Evolutionary conservation across 2,797 vertebrate genomes (phyloP).

Genomic region (Gymnocypris eckloni): DNA sequence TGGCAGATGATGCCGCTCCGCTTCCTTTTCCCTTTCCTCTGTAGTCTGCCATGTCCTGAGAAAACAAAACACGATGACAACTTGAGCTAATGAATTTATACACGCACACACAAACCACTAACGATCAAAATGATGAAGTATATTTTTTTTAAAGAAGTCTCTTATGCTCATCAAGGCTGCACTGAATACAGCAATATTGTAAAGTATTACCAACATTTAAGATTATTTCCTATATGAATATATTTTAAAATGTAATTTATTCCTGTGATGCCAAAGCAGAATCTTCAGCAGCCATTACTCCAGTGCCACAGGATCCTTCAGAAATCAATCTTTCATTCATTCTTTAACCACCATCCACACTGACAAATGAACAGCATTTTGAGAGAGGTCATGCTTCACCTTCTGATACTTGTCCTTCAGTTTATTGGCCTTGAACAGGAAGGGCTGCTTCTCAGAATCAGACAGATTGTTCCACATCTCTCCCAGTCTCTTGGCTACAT

Average conservation of each 20-base stretch:
- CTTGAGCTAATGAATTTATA: neutral
- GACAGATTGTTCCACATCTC: constrained; percentile 88
- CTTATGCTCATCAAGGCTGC: neutral
- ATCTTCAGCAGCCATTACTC: neutral
- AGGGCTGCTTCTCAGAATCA: constrained; percentile 85
- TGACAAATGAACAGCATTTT: neutral
- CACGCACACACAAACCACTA: neutral
- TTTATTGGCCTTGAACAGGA: constrained; percentile 82
- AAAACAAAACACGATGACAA: neutral
- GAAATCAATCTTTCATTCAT: neutral
- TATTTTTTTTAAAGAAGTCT: no score
- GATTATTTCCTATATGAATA: neutral
- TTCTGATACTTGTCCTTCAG: constrained; percentile 90
- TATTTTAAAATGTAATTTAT: neutral
- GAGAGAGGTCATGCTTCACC: constrained; percentile 67
- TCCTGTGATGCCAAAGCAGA: neutral
- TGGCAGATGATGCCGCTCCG: constrained; percentile 70
- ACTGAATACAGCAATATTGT: no score
- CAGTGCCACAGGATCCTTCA: neutral
- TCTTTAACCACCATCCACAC: neutral
- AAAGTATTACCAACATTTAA: neutral
- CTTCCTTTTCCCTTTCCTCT: constrained; percentile 83
- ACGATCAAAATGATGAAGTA: no score
- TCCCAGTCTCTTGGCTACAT: constrained; percentile 85
- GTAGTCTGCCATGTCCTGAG: constrained; percentile 84